Evolutionary conservation across 2,888 invertebrate species (phyloP).

Genomic region (Sesia bembeciformis): DNA sequence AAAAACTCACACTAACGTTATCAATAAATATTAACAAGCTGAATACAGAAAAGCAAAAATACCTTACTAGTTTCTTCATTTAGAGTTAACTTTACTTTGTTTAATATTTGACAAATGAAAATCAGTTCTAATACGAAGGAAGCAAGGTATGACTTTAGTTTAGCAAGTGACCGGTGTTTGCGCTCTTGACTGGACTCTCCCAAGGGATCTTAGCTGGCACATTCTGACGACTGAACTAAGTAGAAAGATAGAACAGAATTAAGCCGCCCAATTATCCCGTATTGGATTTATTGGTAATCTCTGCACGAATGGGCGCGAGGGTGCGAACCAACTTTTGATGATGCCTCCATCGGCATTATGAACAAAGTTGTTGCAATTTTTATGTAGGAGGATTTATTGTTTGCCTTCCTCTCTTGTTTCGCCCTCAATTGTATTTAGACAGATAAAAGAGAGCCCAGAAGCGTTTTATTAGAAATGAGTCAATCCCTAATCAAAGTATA

Average conservation of each 20-base stretch:
- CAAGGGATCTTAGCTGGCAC: conserved; percentile 70
- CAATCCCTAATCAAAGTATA: conserved; percentile 48
- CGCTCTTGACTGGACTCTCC: conserved; percentile 62
- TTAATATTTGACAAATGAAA: conserved; percentile 31
- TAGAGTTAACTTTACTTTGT: conserved; percentile 33
- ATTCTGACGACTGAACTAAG: conserved; percentile 75
- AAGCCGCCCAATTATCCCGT: conserved; percentile 75
- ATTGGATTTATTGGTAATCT: conserved; percentile 76
- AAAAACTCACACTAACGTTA: conserved; percentile 5
- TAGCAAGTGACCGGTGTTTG: conserved; percentile 45
- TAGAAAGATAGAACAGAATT: conserved; percentile 75
- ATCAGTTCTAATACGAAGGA: conserved; percentile 33
- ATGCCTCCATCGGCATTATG: conserved; percentile 71
- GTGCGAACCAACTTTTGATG: conserved; percentile 74
- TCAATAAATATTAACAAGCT: not conserved
- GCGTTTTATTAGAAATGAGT: conserved; percentile 57
- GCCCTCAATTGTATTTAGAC: conserved; percentile 52
- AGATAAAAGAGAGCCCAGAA: conserved; percentile 57
- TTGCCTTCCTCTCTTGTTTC: conserved; percentile 56
- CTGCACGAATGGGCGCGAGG: conserved; percentile 74
- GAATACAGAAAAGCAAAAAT: conserved; percentile 37
- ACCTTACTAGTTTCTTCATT: conserved; percentile 56
- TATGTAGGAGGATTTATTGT: conserved; percentile 71
- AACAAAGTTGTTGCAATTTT: conserved; percentile 74
- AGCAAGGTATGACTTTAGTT: conserved; percentile 45